Percentiles rank a stretch among this genome's conserved stretches.
phyloP scores from a whole-genome alignment of 2,797 vertebrate genomes.

The Erethizon dorsatum region DNA sequence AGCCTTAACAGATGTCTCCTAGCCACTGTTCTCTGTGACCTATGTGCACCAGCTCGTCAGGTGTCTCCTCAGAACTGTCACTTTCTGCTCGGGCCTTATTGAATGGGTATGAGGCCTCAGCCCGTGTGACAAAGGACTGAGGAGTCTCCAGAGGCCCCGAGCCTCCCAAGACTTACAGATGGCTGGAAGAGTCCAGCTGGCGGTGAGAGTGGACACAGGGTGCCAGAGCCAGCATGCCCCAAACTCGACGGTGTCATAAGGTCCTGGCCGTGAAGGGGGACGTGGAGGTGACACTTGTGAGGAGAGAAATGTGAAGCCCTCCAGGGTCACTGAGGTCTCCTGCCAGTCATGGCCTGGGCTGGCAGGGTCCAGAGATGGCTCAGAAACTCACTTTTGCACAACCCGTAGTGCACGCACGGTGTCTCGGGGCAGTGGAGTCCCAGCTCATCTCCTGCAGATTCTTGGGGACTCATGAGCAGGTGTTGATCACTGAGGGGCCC shows the following conservation, averaged over 20 bases:
- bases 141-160: constrained; percentile 82
- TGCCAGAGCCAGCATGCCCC: background rate
- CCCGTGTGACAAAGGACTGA: constrained; percentile 73
- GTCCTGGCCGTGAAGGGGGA: background rate
- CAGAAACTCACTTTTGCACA: background rate
- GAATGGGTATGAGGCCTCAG: constrained; percentile 70
- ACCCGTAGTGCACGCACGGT: background rate
- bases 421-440: fast-evolving
- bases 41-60: constrained; percentile 63
- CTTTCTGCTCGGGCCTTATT: constrained; percentile 66
- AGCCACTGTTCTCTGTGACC: constrained; percentile 81
- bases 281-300: background rate
- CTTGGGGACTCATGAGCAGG: background rate
- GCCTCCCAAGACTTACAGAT: background rate
- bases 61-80: constrained; percentile 80
- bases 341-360: fast-evolving
- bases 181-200: background rate
- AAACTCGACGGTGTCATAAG: background rate
- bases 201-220: background rate
- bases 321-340: fast-evolving
- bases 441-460: fast-evolving
- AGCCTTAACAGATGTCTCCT: constrained; percentile 71
- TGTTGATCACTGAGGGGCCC: too few species aligned
- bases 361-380: background rate
- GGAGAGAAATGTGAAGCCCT: background rate